Evolutionary conservation across 2,888 invertebrate species (phyloP).

Genomic region (Hydriomena furcata): DNA sequence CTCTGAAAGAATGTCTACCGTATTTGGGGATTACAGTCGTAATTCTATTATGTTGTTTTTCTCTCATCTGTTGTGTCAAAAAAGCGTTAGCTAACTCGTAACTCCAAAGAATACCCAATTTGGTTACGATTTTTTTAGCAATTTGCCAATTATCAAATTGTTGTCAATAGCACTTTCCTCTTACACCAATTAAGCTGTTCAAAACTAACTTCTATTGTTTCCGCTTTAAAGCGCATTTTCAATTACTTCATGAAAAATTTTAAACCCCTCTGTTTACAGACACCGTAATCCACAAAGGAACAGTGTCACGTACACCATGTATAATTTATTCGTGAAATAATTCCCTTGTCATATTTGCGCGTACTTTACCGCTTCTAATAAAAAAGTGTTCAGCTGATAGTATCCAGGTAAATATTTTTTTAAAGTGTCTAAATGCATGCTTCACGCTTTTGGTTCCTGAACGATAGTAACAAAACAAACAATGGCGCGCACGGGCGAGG

Average conservation of each 20-base stretch:
- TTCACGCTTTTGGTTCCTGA: slow-evolving; percentile 46
- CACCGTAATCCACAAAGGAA: slow-evolving; percentile 36
- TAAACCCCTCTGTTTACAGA: slow-evolving; percentile 54
- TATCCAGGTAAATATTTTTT: too few species aligned
- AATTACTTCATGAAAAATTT: slow-evolving; percentile 3
- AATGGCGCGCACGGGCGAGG: slow-evolving; percentile 54
- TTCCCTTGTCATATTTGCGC: slow-evolving; percentile 14
- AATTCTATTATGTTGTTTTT: too few species aligned
- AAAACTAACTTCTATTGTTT: slow-evolving; percentile 10
- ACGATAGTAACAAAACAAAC: slow-evolving; percentile 76
- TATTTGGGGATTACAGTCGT: too few species aligned
- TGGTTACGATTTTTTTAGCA: slow-evolving; percentile 51
- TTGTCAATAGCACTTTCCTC: slow-evolving; percentile 53
- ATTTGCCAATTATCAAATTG: slow-evolving; percentile 67
- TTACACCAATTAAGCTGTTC: slow-evolving; percentile 28
- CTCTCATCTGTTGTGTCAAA: slow-evolving; percentile 17
- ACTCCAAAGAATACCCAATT: too few species aligned
- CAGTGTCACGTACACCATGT: slow-evolving; percentile 24
- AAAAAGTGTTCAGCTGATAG: slow-evolving; percentile 4
- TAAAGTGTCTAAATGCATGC: slow-evolving; percentile 39
- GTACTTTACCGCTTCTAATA: neutral
- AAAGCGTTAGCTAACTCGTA: slow-evolving; percentile 31
- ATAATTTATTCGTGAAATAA: slow-evolving; percentile 29
- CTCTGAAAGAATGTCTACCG: too few species aligned
- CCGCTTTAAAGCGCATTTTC: slow-evolving; percentile 29